Percentiles rank a stretch among this genome's conserved stretches.
Conservation (phyloP, 2,113 vertebrate species). For the Sialia sialis region DNA sequence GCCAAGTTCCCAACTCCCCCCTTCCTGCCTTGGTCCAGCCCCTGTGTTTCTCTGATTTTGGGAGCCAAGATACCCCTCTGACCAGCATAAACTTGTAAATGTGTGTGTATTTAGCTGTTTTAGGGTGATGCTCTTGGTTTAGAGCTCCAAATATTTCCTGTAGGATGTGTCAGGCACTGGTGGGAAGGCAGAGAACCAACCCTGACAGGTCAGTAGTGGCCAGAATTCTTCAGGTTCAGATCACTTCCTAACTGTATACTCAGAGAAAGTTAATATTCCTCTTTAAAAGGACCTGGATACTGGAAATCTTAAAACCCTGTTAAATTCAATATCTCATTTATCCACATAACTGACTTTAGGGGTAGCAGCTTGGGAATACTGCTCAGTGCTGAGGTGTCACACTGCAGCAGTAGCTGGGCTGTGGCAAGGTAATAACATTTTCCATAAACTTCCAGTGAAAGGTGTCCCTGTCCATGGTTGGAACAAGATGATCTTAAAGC, state of each 20-base stretch:
- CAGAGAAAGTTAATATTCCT: neutral
- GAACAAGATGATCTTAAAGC: neutral
- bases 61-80: neutral
- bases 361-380: neutral
- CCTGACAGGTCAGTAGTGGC: neutral
- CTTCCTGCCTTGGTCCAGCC: neutral
- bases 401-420: neutral
- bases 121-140: neutral
- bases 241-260: neutral
- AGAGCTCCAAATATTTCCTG: neutral
- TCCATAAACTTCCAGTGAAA: neutral
- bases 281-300: neutral
- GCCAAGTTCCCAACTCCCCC: neutral
- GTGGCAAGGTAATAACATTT: neutral
- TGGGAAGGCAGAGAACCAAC: neutral
- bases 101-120: neutral
- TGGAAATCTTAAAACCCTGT: neutral
- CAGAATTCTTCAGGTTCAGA: neutral
- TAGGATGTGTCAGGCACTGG: neutral
- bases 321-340: neutral
- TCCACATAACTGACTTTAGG: neutral
- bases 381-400: neutral
- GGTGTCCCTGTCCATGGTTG: neutral
- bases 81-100: rapidly evolving
- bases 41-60: neutral